Evolutionary conservation across 2,113 vertebrate species (phyloP).

Genomic region (Aegithalos caudatus): DNA sequence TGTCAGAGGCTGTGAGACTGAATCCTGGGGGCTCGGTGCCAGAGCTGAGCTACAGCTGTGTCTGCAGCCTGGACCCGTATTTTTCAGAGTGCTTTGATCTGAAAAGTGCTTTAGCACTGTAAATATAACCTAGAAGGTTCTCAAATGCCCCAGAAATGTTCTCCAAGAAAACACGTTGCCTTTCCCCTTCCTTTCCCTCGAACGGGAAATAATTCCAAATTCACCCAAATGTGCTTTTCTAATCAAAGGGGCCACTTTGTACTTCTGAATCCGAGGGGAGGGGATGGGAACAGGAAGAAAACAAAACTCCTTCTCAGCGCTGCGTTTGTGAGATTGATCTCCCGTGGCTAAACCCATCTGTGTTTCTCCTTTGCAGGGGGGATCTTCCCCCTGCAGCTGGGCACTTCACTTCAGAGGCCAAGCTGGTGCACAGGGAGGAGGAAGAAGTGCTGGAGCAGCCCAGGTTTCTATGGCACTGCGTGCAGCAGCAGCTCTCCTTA

Average conservation of each 20-base stretch:
- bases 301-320: background rate
- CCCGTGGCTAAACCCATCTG: constrained; percentile 9
- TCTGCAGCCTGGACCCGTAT: background rate
- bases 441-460: background rate
- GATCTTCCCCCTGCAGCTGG: constrained; percentile 11
- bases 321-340: background rate
- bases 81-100: background rate
- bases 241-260: constrained; percentile 45
- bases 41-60: background rate
- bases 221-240: constrained; percentile 42
- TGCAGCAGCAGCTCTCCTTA: background rate
- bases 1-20: background rate
- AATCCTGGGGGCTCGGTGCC: background rate
- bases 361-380: background rate
- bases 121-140: constrained; percentile 14
- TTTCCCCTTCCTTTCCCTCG: background rate
- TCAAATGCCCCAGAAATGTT: background rate
- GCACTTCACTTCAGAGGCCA: background rate
- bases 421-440: background rate
- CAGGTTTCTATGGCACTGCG: constrained; percentile 35
- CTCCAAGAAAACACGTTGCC: background rate
- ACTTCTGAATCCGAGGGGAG: background rate
- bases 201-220: constrained; percentile 13
- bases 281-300: background rate
- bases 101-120: background rate